Evolutionary conservation across 2,113 vertebrate genomes (phyloP).

Genomic region (Bubalus kerabau): DNA sequence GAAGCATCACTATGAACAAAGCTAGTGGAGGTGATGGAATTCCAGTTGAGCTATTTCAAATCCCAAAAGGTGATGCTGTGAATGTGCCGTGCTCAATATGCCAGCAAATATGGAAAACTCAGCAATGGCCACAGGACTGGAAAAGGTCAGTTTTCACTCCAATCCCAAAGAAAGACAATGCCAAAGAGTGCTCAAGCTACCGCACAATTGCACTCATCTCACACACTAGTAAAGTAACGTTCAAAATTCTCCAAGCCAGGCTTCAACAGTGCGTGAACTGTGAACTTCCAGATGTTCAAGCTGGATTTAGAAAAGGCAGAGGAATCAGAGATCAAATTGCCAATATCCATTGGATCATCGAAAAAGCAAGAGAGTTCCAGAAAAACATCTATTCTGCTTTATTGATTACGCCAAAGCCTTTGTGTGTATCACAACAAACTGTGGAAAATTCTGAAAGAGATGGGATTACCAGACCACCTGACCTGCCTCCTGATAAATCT

Average conservation of each 20-base stretch:
- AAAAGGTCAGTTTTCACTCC: neutral
- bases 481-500: neutral
- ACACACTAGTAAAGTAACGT: neutral
- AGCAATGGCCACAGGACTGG: neutral
- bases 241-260: neutral
- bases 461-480: neutral
- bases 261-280: neutral
- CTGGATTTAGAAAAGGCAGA: neutral
- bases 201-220: neutral
- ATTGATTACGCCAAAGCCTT: neutral
- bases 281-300: neutral
- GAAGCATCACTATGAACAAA: neutral
- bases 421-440: neutral
- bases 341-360: rapidly evolving
- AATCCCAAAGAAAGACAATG: neutral
- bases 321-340: neutral
- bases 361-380: neutral
- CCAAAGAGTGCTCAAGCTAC: neutral
- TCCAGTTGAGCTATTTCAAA: neutral
- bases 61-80: neutral
- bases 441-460: neutral
- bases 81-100: neutral
- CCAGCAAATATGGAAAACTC: neutral
- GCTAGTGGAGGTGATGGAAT: neutral
- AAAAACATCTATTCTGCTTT: neutral